These are phyloP conservation scores for Chiroxiphia lanceolata DNA, from an alignment of 2,797 vertebrate species.

Conservation along the genomic window DNA sequence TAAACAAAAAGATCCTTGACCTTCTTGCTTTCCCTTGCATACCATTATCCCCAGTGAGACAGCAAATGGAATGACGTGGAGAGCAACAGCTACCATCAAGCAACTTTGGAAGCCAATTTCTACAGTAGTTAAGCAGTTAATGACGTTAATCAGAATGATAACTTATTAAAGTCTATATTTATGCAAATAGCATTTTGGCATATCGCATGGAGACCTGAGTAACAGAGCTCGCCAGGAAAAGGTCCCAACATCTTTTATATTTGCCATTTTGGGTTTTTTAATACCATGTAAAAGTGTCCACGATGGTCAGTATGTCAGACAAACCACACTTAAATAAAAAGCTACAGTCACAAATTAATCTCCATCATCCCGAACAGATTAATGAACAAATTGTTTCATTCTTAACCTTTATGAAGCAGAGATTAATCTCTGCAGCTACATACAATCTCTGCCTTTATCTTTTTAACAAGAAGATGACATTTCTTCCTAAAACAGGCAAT, in stretches of 20 bases:
- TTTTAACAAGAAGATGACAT: not conserved
- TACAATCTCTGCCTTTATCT: not conserved
- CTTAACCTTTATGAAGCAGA: not conserved
- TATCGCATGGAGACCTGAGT: not conserved
- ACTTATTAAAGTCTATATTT: constrained; percentile 35
- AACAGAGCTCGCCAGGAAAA: constrained; percentile 15
- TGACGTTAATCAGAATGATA: constrained; percentile 48
- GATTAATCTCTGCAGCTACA: not conserved
- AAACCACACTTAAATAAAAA: not conserved
- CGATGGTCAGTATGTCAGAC: fast-evolving
- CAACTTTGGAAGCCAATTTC: constrained; percentile 50
- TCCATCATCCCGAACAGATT: not conserved
- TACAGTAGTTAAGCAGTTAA: constrained; percentile 63
- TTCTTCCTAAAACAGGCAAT: constrained; percentile 6
- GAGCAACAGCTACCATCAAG: constrained; percentile 33
- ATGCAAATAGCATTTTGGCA: constrained; percentile 44
- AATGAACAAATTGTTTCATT: not conserved
- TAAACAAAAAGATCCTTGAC: constrained; percentile 68
- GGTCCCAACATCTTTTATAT: not conserved
- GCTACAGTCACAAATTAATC: not conserved
- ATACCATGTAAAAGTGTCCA: not conserved
- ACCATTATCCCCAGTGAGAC: constrained; percentile 59
- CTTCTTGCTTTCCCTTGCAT: constrained; percentile 68
- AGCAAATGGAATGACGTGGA: constrained; percentile 39
- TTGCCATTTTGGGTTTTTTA: not conserved